Conservation (phyloP, 2,888 invertebrate genomes). For the Anoplius nigerrimus region DNA sequence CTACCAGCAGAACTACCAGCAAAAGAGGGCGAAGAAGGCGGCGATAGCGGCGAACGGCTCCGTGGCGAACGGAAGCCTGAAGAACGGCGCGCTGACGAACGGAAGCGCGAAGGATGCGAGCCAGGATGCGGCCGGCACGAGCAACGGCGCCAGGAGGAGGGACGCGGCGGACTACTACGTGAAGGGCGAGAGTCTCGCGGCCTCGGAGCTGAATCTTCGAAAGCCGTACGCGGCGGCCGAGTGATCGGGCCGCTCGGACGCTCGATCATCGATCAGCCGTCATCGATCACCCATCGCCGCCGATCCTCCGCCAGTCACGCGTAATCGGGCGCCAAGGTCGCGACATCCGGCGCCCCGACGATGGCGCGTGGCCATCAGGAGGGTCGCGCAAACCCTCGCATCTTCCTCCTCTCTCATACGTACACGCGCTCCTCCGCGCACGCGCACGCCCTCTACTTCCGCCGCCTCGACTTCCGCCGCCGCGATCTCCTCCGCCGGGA, state of each 20-base stretch:
- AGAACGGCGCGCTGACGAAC: slow-evolving; percentile 50
- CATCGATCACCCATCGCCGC: too few relatives aligned
- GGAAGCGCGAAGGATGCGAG: slow-evolving; percentile 41
- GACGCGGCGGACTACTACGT: slow-evolving; percentile 77
- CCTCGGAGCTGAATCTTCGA: slow-evolving; percentile 68
- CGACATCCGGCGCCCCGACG: background rate
- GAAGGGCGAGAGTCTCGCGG: slow-evolving; percentile 74
- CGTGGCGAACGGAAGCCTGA: slow-evolving; percentile 34
- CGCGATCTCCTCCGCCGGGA: too few relatives aligned
- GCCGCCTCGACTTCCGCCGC: background rate
- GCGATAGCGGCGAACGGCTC: slow-evolving; percentile 66
- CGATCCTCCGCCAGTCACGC: too few relatives aligned
- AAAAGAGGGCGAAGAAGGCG: slow-evolving; percentile 55
- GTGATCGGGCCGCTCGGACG: slow-evolving; percentile 50
- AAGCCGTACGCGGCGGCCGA: slow-evolving; percentile 66
- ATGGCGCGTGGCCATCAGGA: background rate
- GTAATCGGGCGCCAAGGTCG: background rate
- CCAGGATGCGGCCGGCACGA: background rate
- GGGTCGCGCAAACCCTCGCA: background rate
- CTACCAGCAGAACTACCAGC: slow-evolving; percentile 87
- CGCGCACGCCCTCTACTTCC: slow-evolving; percentile 25
- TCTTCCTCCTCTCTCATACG: background rate
- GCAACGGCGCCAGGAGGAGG: slow-evolving; percentile 57
- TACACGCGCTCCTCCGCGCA: background rate
- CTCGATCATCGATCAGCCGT: slow-evolving; percentile 18